Conservation (phyloP, 2,113 vertebrate genomes). For the Seriola quinqueradiata region DNA sequence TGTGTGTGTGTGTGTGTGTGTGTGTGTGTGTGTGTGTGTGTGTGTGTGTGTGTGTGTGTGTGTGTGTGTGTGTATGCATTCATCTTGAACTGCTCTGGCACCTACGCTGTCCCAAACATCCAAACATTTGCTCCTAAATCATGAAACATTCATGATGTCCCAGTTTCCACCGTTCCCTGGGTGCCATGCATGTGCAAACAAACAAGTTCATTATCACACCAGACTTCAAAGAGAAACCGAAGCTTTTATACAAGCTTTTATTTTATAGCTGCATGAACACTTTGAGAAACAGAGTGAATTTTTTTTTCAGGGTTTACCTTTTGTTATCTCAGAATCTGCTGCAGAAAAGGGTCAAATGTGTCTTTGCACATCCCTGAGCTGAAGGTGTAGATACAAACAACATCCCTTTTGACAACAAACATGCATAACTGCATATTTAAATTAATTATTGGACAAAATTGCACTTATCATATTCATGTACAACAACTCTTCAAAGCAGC, state of each 20-base stretch:
- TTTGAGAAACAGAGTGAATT: neutral
- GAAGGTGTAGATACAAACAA: constrained; percentile 2
- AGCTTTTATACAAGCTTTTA: neutral
- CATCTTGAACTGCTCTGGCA: constrained; percentile 43
- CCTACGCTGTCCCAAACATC: constrained; percentile 50
- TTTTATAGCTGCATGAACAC: constrained; percentile 30
- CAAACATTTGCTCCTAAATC: constrained; percentile 64
- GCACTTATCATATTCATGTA: constrained; percentile 44
- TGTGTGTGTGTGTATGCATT: constrained; percentile 13
- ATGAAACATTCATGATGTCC: constrained; percentile 78
- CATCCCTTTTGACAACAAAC: neutral
- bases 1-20: too few relatives aligned
- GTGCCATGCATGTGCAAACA: constrained; percentile 58
- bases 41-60: too few relatives aligned
- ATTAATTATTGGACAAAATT: constrained; percentile 39
- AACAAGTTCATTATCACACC: constrained; percentile 74
- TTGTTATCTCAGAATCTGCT: constrained; percentile 29
- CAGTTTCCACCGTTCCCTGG: constrained; percentile 34
- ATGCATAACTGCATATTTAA: neutral
- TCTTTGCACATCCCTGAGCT: constrained; percentile 15
- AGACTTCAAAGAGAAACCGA: constrained; percentile 60
- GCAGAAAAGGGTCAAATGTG: constrained; percentile 24
- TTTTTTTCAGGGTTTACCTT: constrained; percentile 1
- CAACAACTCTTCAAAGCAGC: constrained; percentile 50
- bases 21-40: too few relatives aligned